Evolutionary conservation across 2,113 vertebrate genomes (phyloP), one percentile per base, ranked within the genome.

Genomic region (Corythaeola cristata): DNA sequence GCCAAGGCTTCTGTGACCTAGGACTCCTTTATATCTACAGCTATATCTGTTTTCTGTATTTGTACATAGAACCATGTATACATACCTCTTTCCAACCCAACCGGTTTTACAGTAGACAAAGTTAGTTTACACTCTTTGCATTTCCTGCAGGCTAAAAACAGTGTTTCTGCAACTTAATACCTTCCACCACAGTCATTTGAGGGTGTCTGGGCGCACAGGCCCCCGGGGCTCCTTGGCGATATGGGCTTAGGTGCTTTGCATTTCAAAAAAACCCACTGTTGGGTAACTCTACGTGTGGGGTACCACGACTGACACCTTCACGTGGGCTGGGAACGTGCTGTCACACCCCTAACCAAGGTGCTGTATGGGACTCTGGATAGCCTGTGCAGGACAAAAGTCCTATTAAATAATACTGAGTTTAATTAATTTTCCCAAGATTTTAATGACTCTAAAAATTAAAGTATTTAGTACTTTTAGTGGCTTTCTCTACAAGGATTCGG

Each of bases 401-500:
- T 41, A 15, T 20, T 39, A 58, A 41, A 53, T 45, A 37, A 55
- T 33, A 3, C 3, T 8, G 41, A 30, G 14, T n/a, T 81, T 28
- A 50, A 28, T 71, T 45, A 33, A 28, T 26, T 58, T 49, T 58
- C 44, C 55, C 37, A 9, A 30, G 30, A 10, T 60, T 21, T 66
- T 78, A 32, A 33, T 33, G 30, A 32, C n/a, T 74, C n/a, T 37
- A 9, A 73, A 33, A 67, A 17, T 32, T 1, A 28, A 53, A 71
- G 7, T 8, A 5, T 41, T 59, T 27, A 9, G 12, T 35, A 13
- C 44, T 77, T 67, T 30, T 20, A 49, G 49, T 76, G 53, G 37
- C n/a, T 90, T 74, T 37, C 18, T 60, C 44, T 35, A 0, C 20
- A 1, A 3, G 9, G 28, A 1, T 1, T 19, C 32, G 41, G 33